These are phyloP conservation scores for Antheraea mylitta DNA, from an alignment of 1,140 invertebrate species.

Conservation along the genomic window DNA sequence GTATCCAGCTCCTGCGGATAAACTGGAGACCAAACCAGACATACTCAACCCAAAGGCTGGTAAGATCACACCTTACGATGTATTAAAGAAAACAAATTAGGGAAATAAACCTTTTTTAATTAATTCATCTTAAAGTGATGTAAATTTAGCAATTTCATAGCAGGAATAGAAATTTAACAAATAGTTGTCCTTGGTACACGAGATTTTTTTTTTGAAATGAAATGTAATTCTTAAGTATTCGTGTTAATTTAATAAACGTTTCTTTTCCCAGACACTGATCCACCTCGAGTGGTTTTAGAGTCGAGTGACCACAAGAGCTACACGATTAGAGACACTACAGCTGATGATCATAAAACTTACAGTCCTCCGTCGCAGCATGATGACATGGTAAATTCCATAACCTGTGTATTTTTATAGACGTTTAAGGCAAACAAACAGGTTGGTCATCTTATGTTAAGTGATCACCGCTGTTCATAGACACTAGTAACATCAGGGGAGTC, in stretches of 20 bases:
- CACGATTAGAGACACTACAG: constrained; percentile 47
- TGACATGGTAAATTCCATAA: constrained; percentile 40
- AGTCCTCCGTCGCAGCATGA: constrained; percentile 36
- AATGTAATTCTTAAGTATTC: not conserved
- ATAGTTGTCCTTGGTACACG: too few species aligned
- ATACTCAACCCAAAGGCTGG: constrained; percentile 67
- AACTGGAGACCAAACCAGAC: constrained; percentile 63
- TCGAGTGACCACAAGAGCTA: constrained; percentile 64
- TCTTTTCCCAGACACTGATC: constrained; percentile 35
- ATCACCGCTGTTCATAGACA: too few species aligned
- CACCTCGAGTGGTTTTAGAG: constrained; percentile 63
- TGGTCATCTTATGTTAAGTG: too few species aligned
- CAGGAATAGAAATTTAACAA: too few species aligned
- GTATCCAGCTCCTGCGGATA: constrained; percentile 58
- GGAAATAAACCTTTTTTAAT: too few species aligned
- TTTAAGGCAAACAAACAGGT: too few species aligned
- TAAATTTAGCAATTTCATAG: too few species aligned
- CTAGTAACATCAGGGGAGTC: too few species aligned
- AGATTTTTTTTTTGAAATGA: too few species aligned
- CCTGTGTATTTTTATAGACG: too few species aligned
- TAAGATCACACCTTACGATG: constrained; percentile 26
- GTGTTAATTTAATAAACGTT: not conserved
- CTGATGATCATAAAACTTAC: constrained; percentile 33
- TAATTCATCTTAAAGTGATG: too few species aligned
- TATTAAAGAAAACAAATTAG: too few species aligned